These are phyloP conservation scores for Nematopogon swammerdamellus DNA, from an alignment of 2,888 invertebrate species.

Conservation along the genomic window DNA sequence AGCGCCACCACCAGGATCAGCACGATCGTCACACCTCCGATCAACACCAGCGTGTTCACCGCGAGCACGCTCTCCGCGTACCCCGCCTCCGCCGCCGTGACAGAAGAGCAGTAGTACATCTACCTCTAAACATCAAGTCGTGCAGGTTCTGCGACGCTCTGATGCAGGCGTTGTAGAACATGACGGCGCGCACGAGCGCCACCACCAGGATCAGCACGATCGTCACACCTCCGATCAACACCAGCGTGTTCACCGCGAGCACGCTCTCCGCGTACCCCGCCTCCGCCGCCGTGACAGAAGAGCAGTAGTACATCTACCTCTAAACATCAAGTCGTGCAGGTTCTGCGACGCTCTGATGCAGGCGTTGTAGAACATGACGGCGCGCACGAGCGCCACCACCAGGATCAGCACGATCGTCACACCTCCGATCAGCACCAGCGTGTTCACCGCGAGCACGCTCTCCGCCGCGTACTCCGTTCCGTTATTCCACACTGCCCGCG, in stretches of 20 bases:
- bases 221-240: constrained; percentile 51
- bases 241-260: background rate
- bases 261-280: too few species aligned
- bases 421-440: constrained; percentile 41
- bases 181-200: constrained; percentile 47
- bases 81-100: too few species aligned
- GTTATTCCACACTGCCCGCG: too few species aligned
- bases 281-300: too few species aligned
- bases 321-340: constrained; percentile 61
- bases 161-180: constrained; percentile 54
- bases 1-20: constrained; percentile 50
- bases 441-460: too few species aligned
- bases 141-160: too few species aligned
- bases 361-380: constrained; percentile 51
- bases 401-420: constrained; percentile 37
- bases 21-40: constrained; percentile 51
- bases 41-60: constrained; percentile 25
- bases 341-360: constrained; percentile 54
- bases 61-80: too few species aligned
- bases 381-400: constrained; percentile 43
- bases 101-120: too few species aligned
- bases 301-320: too few species aligned
- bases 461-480: too few species aligned
- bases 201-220: too few species aligned
- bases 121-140: constrained; percentile 49